Base-by-base conservation (phyloP, 37 sponge, comb jelly and placozoan genomes). In the Beroe ovata region DNA sequence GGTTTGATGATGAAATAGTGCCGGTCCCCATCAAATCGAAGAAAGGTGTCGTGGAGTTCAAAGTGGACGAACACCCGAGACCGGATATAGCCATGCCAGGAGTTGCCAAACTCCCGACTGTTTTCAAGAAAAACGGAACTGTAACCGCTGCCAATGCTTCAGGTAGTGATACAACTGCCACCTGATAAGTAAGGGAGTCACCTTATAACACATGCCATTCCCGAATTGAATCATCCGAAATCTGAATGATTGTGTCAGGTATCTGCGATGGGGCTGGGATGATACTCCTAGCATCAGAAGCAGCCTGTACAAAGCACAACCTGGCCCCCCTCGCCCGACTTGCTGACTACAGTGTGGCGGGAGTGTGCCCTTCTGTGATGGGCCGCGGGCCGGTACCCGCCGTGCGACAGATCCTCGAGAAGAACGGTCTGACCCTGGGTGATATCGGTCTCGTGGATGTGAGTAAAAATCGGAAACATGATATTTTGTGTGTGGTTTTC, bases 111-210 rank as follows among this genome's bases (percentile, higher is more conserved):
- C 91, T 97, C n/a, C 89, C 92, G 1, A 72, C 94, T 0, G 96
- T 97, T 34, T 97, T 97, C 88, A 95, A 95, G 93, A 97, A 97
- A 91, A 91, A 92, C 39, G 95, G 98, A 81, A 64, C 60, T 35
- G 98, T 97, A 8, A 92, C 94, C n/a, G 98, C 98, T 29, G 98
- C 94, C 25, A 97, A 97, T 93, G 98, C 98, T 8, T 97, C 98
- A 14, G 98, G 95, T 40, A 94, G 93, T 47, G 54, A 47, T 11
- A 47, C n/a, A n/a, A n/a, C n/a, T n/a, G n/a, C n/a, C n/a, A n/a
- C n/a, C n/a, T n/a, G n/a, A n/a, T n/a, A n/a, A n/a, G n/a, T n/a
- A n/a, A n/a, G n/a, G n/a, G n/a, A n/a, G n/a, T n/a, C n/a, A n/a
- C n/a, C n/a, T n/a, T n/a, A n/a, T n/a, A n/a, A n/a, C n/a, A n/a